phyloP scores from a whole-genome alignment of 1,140 invertebrate species.

The Ctenoplectra terminalis region DNA sequence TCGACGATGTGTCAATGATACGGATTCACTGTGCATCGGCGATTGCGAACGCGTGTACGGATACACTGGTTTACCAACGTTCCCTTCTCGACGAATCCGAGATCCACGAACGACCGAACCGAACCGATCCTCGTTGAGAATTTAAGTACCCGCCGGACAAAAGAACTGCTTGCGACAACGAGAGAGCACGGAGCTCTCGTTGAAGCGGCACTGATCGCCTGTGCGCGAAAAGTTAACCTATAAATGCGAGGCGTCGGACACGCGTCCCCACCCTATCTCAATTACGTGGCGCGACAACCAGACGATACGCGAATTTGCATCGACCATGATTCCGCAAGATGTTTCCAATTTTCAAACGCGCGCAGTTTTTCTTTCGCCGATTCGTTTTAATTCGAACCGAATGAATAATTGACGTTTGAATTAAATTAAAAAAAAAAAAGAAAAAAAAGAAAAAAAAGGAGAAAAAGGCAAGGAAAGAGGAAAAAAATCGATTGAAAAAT shows the following conservation, averaged over 20 bases:
- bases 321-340: conserved; percentile 13
- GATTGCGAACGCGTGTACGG: not conserved
- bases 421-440: no score
- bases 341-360: conserved; percentile 32
- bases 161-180: conserved; percentile 6
- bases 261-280: conserved; percentile 56
- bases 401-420: not conserved
- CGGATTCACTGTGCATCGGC: not conserved
- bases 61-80: not conserved
- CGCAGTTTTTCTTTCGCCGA: not conserved
- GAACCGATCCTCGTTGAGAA: not conserved
- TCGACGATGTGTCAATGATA: conserved; percentile 5
- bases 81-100: not conserved
- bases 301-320: conserved; percentile 17
- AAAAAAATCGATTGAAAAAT: not conserved
- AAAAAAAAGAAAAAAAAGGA: no score
- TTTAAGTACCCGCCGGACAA: conserved; percentile 36
- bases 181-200: conserved; percentile 28
- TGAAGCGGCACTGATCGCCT: conserved; percentile 51
- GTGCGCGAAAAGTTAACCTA: conserved; percentile 58
- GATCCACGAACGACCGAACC: not conserved
- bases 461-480: not conserved
- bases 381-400: not conserved
- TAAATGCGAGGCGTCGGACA: conserved; percentile 43
- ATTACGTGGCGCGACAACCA: conserved; percentile 57